These are phyloP conservation scores for Phlogophora meticulosa DNA, from an alignment of 2,888 invertebrate species.

Conservation along the genomic window DNA sequence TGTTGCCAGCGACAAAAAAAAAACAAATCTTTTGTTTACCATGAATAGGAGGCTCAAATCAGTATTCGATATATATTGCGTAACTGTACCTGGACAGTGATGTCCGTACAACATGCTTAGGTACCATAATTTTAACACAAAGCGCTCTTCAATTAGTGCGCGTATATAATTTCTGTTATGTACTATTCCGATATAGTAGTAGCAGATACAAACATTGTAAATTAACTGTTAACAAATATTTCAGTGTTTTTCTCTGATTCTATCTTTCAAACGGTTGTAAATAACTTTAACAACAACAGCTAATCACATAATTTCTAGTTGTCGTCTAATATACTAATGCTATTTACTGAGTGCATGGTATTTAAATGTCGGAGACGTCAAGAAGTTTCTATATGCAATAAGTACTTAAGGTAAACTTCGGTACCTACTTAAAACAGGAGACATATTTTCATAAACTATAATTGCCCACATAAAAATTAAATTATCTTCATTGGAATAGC, in stretches of 20 bases:
- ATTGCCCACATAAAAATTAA: slow-evolving; percentile 86
- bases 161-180: slow-evolving; percentile 17
- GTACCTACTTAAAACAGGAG: slow-evolving; percentile 81
- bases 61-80: slow-evolving; percentile 10
- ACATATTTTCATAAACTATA: slow-evolving; percentile 88
- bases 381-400: slow-evolving; percentile 53
- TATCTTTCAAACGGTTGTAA: slow-evolving; percentile 13
- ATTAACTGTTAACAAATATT: slow-evolving; percentile 23
- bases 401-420: slow-evolving; percentile 69
- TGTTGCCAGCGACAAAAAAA: slow-evolving; percentile 7
- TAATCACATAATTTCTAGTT: slow-evolving; percentile 12
- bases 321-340: slow-evolving; percentile 25
- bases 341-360: slow-evolving; percentile 45
- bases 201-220: slow-evolving; percentile 17
- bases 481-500: slow-evolving; percentile 61
- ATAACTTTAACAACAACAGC: slow-evolving; percentile 7
- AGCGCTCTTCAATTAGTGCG: neutral
- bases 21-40: neutral
- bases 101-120: slow-evolving; percentile 10
- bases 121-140: slow-evolving; percentile 19
- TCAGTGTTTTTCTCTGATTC: neutral
- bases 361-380: slow-evolving; percentile 49
- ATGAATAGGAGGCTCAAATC: neutral
- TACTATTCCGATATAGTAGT: slow-evolving; percentile 18
- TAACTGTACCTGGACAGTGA: slow-evolving; percentile 28